Conservation (phyloP, 2,888 invertebrate genomes). For the Miltochrista miniata region DNA sequence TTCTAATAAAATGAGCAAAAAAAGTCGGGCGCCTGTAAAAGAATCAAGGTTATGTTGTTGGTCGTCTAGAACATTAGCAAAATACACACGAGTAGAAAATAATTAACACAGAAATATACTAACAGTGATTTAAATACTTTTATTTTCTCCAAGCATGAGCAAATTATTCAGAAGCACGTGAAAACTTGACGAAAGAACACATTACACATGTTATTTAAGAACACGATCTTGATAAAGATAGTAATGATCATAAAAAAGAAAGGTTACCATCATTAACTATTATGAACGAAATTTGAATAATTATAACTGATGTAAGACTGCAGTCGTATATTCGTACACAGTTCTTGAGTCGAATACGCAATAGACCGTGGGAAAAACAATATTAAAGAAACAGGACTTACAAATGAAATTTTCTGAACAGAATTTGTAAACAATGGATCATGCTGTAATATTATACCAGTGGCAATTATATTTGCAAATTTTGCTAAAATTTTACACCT, state of each 20-base stretch:
- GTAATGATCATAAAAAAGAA: constrained; percentile 48
- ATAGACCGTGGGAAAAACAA: constrained; percentile 65
- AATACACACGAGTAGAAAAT: no score
- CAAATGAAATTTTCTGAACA: constrained; percentile 27
- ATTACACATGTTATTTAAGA: constrained; percentile 26
- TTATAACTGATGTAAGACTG: constrained; percentile 54
- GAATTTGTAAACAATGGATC: constrained; percentile 44
- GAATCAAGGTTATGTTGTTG: no score
- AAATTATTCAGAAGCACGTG: constrained; percentile 23
- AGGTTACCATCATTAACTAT: constrained; percentile 50
- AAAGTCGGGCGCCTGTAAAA: no score
- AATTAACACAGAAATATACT: not conserved
- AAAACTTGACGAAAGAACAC: constrained; percentile 24
- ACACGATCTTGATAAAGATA: constrained; percentile 47
- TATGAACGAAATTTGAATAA: constrained; percentile 65
- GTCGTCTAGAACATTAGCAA: no score
- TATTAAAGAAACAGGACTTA: constrained; percentile 52
- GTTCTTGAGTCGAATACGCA: constrained; percentile 60
- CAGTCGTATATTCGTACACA: constrained; percentile 42
- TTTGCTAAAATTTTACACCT: constrained; percentile 28
- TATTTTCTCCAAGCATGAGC: constrained; percentile 8
- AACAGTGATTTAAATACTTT: constrained; percentile 5
- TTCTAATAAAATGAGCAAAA: no score
- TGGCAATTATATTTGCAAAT: constrained; percentile 26
- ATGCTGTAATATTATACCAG: constrained; percentile 42